phyloP scores from a whole-genome alignment of 2,113 vertebrate species.

The Psittacula cyanocephala region DNA sequence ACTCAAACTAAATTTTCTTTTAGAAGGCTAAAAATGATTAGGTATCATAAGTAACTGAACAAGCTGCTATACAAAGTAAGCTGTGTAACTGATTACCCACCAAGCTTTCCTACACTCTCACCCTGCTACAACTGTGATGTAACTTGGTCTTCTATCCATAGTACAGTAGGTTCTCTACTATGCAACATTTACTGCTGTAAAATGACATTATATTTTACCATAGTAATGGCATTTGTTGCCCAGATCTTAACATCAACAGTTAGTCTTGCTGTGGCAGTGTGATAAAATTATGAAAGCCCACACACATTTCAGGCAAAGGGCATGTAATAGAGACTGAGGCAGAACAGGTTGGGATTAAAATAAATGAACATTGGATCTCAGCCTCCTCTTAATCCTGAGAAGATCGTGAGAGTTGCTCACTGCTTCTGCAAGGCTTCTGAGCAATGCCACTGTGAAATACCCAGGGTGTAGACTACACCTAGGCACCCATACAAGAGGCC shows the following conservation, averaged over 20 bases:
- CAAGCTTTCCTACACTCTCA: background rate
- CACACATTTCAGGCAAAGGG: background rate
- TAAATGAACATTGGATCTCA: background rate
- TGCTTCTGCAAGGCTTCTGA: background rate
- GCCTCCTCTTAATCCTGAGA: background rate
- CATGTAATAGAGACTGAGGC: background rate
- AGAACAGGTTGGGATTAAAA: background rate
- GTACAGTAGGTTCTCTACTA: background rate
- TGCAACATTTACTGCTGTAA: background rate
- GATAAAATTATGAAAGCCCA: background rate
- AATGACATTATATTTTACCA: background rate
- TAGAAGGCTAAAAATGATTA: background rate
- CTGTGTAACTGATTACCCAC: background rate
- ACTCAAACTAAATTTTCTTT: background rate
- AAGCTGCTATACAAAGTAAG: background rate
- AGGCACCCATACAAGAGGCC: too few relatives aligned
- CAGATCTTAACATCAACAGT: background rate
- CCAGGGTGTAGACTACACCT: background rate
- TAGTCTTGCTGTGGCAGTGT: background rate
- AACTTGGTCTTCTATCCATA: background rate
- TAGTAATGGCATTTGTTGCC: background rate
- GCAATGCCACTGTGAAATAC: background rate
- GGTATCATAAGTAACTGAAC: background rate
- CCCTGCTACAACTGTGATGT: background rate
- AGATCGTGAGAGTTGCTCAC: background rate